Conservation (phyloP, 2,113 vertebrate genomes). For the Nothobranchius furzeri region DNA sequence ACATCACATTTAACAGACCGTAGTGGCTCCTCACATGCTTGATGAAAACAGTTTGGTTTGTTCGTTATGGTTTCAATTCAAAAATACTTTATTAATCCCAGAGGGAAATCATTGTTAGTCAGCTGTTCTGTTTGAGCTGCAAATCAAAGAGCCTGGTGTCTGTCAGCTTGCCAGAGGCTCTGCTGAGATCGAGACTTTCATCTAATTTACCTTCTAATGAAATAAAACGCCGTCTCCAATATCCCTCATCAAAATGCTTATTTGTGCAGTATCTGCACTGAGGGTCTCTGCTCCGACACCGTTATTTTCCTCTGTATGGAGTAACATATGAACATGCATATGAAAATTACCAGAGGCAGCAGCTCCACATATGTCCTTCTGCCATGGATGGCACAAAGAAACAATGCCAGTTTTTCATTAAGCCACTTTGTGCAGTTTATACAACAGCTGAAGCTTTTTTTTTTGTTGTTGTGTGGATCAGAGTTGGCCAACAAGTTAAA, state of each 20-base stretch:
- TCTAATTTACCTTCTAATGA: slow-evolving; percentile 92
- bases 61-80: slow-evolving; percentile 35
- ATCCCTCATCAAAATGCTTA: slow-evolving; percentile 79
- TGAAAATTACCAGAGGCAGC: slow-evolving; percentile 72
- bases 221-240: slow-evolving; percentile 83
- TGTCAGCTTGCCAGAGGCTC: slow-evolving; percentile 89
- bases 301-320: slow-evolving; percentile 62
- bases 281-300: slow-evolving; percentile 75
- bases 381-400: slow-evolving; percentile 67
- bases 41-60: slow-evolving; percentile 55
- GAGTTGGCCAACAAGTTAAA: slow-evolving; percentile 67
- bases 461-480: neutral
- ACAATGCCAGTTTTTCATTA: slow-evolving; percentile 72
- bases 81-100: no score
- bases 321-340: slow-evolving; percentile 79
- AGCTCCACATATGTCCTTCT: slow-evolving; percentile 73
- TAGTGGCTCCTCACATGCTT: slow-evolving; percentile 10
- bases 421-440: slow-evolving; percentile 58
- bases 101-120: slow-evolving; percentile 51
- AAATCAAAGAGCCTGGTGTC: slow-evolving; percentile 80
- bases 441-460: slow-evolving; percentile 67
- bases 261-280: slow-evolving; percentile 67
- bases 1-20: neutral
- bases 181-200: slow-evolving; percentile 91
- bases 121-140: slow-evolving; percentile 72